Evolutionary conservation across 2,113 vertebrate species (phyloP).

Genomic region (Hydrolagus affinis): DNA sequence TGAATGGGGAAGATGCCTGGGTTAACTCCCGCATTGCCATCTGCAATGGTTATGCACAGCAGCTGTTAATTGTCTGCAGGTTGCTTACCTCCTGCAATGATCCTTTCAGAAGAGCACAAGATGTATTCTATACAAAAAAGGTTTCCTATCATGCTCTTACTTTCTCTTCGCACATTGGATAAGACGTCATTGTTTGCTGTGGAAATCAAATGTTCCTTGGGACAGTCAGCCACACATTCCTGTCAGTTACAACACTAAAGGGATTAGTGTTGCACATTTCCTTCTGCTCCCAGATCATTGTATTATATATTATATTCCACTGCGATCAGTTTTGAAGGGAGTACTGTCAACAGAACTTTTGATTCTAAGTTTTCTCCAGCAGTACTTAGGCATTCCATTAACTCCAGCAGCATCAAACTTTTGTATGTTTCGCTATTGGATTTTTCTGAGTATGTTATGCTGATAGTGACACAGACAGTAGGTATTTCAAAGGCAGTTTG

Average conservation of each 20-base stretch:
- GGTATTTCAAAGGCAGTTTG: too few species aligned
- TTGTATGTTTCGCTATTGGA: too few species aligned
- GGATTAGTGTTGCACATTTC: neutral
- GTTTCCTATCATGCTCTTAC: too few species aligned
- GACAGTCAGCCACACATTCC: neutral
- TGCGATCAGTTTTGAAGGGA: neutral
- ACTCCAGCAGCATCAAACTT: too few species aligned
- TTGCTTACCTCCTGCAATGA: neutral
- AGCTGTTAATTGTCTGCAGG: neutral
- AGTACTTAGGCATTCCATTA: too few species aligned
- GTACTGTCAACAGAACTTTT: too few species aligned
- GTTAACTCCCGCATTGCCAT: neutral
- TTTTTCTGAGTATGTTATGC: too few species aligned
- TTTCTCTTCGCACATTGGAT: neutral
- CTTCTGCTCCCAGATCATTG: neutral
- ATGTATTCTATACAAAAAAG: neutral
- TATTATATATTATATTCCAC: neutral
- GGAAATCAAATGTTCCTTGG: neutral
- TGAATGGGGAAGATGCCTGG: neutral
- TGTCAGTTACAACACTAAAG: neutral
- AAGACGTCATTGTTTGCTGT: neutral
- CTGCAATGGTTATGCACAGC: neutral
- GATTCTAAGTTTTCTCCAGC: too few species aligned
- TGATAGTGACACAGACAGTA: too few species aligned
- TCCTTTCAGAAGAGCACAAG: neutral